These are phyloP conservation scores for Diaphora mendica DNA, from an alignment of 2,888 invertebrate genomes.

Conservation along the genomic window DNA sequence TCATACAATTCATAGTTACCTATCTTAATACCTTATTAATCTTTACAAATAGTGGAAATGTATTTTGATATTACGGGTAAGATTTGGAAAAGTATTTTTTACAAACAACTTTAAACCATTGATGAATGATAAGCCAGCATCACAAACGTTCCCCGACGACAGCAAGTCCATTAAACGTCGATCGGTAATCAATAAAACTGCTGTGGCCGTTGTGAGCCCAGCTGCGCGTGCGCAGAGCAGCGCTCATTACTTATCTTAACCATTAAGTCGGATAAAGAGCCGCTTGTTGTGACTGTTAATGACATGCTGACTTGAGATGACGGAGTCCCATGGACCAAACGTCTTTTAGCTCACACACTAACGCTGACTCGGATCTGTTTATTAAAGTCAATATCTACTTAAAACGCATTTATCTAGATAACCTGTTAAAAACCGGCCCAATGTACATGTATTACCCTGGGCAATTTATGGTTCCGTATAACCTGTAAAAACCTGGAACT, in stretches of 20 bases:
- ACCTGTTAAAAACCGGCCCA: not conserved
- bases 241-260: conserved; percentile 75
- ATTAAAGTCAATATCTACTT: not conserved
- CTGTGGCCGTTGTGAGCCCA: conserved; percentile 51
- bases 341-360: not conserved
- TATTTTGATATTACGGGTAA: not conserved
- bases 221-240: conserved; percentile 61
- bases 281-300: conserved; percentile 66
- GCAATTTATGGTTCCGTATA: not conserved
- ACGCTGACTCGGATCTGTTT: not conserved
- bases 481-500: no score
- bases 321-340: not conserved
- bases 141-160: conserved; percentile 43
- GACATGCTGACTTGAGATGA: conserved; percentile 26
- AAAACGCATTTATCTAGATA: not conserved
- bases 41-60: not conserved
- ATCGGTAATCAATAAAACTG: conserved; percentile 71
- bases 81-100: not conserved
- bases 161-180: conserved; percentile 67
- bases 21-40: not conserved
- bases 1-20: not conserved
- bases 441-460: not conserved
- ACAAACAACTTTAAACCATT: conserved; percentile 24
- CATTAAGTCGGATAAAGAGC: conserved; percentile 72
- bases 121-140: conserved; percentile 48